Base-by-base conservation (phyloP, 1,140 invertebrate genomes). In the Nephila pilipes region DNA sequence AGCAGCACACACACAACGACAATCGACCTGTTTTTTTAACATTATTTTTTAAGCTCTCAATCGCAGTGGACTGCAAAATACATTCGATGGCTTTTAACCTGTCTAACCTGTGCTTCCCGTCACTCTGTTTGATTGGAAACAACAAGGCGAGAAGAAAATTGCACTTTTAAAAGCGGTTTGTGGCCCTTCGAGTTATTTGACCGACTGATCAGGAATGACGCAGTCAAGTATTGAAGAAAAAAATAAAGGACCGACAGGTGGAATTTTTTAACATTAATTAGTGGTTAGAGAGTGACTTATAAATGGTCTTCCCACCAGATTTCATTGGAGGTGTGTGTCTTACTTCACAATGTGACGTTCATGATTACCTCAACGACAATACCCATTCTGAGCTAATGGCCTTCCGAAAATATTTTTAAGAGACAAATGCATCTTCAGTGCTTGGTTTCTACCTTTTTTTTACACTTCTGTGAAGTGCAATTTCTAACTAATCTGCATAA, bases 41-140 rank as follows among this genome's bases (percentile, higher is more conserved):
- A 60, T 32, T 85, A 65, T 88, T 87, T 90, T 36, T 58, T 55
- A 87, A 93, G 85, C 91, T 93, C 91, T 93, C 91, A 87, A 93
- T 93, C 83, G 91, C 91, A 60, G 46, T n/a, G 80, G 65, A 89
- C 87, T 75, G 65, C 65, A 32, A 75, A 90, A 90, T 38, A 81
- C 88, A 81, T 80, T 85, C 29, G 75, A 91, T 91, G 90, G 90
- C 91, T 93, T 93, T 93, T 93, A 93, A 93, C 91, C 91, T 93
- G 91, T 87, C 91, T 93, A 58, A 87, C 91, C 85, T 87, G 81
- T n/a, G 81, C 81, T 83, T 57, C 80, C 80, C 80, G 80, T 81
- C 69, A 75, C 69, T 75, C 16, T 75, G 69, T 75, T 75, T 75
- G 69, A 75, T 75, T 75, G 69, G 69, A 75, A 75, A 75, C 80